These are phyloP conservation scores for Metalampra italica DNA, from an alignment of 2,888 invertebrate genomes.

Conservation along the genomic window DNA sequence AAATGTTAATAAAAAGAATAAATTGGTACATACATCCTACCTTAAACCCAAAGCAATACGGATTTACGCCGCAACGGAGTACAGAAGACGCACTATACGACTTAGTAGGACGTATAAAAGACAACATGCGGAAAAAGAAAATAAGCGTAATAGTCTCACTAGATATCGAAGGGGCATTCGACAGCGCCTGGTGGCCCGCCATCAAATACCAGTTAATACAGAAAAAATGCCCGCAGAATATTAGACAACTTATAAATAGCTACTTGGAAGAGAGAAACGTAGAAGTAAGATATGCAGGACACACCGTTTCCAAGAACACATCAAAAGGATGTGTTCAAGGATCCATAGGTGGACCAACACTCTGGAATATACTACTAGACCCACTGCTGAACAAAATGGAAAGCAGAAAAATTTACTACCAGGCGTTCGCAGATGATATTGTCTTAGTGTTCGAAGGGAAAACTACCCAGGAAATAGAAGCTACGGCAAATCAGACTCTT, in stretches of 20 bases:
- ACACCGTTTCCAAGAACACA: background rate
- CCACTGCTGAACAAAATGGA: constrained; percentile 1
- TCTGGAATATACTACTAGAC: constrained; percentile 11
- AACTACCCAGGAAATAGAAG: background rate
- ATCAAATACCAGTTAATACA: background rate
- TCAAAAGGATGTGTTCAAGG: constrained; percentile 6
- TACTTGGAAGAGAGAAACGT: background rate
- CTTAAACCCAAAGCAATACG: background rate
- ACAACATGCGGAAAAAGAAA: background rate
- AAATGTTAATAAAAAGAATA: constrained; percentile 8
- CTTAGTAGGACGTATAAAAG: background rate
- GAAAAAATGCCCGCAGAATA: background rate
- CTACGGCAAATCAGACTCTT: background rate
- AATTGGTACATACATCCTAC: constrained; percentile 4
- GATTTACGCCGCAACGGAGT: background rate
- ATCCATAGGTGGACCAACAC: constrained; percentile 7
- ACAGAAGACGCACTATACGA: background rate
- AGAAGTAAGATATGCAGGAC: background rate
- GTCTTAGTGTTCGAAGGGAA: background rate
- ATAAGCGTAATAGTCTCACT: background rate
- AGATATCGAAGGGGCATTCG: background rate
- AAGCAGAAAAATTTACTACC: background rate
- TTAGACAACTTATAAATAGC: background rate
- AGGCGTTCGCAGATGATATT: background rate
- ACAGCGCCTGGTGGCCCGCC: background rate